A percentile compares a stretch with the other conserved stretches of the same genome.
Evolutionary conservation across 2,888 invertebrate genomes (phyloP).

Genomic region (Lottia gigantea): DNA sequence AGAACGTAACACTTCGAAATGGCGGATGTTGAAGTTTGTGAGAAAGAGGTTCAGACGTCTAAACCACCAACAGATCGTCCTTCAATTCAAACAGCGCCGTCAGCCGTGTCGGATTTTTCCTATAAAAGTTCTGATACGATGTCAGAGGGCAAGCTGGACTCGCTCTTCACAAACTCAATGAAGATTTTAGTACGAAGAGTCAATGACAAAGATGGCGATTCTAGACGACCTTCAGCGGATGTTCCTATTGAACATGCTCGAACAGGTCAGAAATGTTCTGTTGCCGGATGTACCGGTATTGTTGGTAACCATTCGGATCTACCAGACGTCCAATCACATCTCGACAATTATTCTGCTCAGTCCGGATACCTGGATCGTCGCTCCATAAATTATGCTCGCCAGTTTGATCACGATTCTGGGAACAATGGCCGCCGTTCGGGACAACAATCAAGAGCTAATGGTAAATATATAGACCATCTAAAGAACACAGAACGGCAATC

Average conservation of each 20-base stretch:
- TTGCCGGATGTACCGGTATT: not conserved
- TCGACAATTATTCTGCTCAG: not conserved
- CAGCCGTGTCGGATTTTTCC: not conserved
- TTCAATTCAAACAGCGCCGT: not conserved
- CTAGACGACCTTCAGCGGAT: not conserved
- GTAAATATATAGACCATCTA: not conserved
- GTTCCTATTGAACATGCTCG: not conserved
- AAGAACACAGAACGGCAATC: not conserved
- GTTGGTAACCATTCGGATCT: not conserved
- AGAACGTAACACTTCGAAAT: too few species aligned
- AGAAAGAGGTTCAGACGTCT: constrained; percentile 1
- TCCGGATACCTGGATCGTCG: not conserved
- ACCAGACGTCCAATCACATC: not conserved
- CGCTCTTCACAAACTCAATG: not conserved
- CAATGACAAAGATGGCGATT: not conserved
- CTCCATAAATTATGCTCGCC: not conserved
- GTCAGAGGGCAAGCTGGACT: not conserved
- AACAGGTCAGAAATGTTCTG: not conserved
- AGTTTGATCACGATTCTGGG: too few species aligned
- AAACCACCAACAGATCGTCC: not conserved
- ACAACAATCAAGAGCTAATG: too few species aligned
- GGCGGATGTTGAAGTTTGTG: too few species aligned
- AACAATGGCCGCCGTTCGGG: too few species aligned
- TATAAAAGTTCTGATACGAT: not conserved
- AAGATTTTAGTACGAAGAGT: not conserved